These are phyloP conservation scores for Camelus bactrianus DNA, from an alignment of 2,113 vertebrate species.

Conservation along the genomic window DNA sequence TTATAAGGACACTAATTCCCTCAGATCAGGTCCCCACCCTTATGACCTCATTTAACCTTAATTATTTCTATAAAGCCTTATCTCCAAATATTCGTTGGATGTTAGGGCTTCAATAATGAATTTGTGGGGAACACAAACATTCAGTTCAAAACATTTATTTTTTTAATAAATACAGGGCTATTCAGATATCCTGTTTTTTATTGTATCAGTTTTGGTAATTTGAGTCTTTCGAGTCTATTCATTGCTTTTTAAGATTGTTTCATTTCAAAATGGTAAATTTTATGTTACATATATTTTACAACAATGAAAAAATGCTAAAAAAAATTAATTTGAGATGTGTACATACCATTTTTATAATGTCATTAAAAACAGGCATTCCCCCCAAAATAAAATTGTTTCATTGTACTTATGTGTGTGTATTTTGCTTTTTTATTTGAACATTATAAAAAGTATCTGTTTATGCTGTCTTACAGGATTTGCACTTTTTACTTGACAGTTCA, in stretches of 20 bases:
- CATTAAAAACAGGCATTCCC: conserved; percentile 11
- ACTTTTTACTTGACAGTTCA: neutral
- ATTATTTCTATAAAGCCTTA: neutral
- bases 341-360: neutral
- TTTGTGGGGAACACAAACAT: neutral
- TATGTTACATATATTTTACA: neutral
- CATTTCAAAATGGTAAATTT: conserved; percentile 14
- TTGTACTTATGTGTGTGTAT: neutral
- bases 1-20: neutral
- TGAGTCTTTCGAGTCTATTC: neutral
- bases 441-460: neutral
- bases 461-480: neutral
- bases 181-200: neutral
- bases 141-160: neutral
- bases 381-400: neutral
- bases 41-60: neutral
- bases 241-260: conserved; percentile 37
- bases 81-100: neutral
- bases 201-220: conserved; percentile 5
- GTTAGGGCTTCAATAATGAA: neutral
- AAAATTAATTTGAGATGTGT: neutral
- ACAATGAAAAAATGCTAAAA: neutral
- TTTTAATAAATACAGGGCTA: neutral
- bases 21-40: neutral
- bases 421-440: neutral